phyloP scores from a whole-genome alignment of 2,888 invertebrate genomes.

The Plusia festucae region DNA sequence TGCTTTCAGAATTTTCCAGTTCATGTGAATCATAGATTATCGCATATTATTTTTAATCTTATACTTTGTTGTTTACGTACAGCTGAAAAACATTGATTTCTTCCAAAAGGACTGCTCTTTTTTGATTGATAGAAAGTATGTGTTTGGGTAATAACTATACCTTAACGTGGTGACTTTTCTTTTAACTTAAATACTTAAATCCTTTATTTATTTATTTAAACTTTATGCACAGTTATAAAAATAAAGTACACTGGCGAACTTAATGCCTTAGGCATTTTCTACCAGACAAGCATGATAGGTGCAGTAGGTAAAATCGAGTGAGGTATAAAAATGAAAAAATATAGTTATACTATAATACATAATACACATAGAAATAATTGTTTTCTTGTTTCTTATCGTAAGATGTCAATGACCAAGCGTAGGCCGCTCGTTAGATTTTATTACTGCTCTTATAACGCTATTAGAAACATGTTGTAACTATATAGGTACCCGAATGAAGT shows the following conservation, averaged over 20 bases:
- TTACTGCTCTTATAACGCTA: neutral
- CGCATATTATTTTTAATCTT: conserved; percentile 13
- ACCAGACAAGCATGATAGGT: too few relatives aligned
- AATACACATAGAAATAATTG: too few relatives aligned
- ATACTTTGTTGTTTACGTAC: neutral
- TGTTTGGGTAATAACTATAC: neutral
- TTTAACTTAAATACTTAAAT: too few relatives aligned
- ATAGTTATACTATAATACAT: too few relatives aligned
- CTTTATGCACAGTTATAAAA: too few relatives aligned
- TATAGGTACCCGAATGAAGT: too few relatives aligned
- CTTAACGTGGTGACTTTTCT: neutral
- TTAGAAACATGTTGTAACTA: neutral
- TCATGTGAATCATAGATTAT: conserved; percentile 22
- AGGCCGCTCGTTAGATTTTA: neutral
- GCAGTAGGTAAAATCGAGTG: too few relatives aligned
- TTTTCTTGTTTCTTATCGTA: neutral
- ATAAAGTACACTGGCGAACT: too few relatives aligned
- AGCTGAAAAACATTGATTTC: neutral
- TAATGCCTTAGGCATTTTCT: too few relatives aligned
- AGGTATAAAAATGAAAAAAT: too few relatives aligned
- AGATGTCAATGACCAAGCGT: neutral
- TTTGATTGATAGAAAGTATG: neutral
- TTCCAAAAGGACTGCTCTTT: too few relatives aligned
- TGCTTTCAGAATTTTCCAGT: conserved; percentile 13
- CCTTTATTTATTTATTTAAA: too few relatives aligned